A percentile compares a stretch with the other conserved stretches of the same genome.
Evolutionary conservation across 1,140 invertebrate genomes (phyloP).

Genomic region (Andrena cerasifolii): DNA sequence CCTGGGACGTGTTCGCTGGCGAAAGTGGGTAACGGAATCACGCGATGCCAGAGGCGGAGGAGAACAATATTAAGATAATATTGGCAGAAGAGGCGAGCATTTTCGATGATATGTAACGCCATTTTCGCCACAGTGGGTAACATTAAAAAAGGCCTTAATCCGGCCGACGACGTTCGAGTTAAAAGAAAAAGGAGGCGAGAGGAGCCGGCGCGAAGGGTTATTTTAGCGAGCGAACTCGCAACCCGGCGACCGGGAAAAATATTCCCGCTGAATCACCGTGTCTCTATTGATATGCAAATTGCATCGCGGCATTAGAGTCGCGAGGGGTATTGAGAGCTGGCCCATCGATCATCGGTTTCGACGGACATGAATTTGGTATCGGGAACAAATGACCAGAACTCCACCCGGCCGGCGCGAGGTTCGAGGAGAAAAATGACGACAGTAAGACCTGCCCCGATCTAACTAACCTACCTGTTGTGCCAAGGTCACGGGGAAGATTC

Average conservation of each 20-base stretch:
- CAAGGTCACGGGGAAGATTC: slow-evolving; percentile 71
- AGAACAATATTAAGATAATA: no score
- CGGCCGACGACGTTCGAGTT: no score
- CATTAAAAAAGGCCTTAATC: no score
- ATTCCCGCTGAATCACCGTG: slow-evolving; percentile 27
- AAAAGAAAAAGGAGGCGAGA: no score
- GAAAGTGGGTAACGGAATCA: no score
- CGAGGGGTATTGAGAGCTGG: neutral
- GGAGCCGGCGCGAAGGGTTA: neutral
- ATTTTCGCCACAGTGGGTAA: no score
- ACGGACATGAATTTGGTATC: neutral
- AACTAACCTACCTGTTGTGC: slow-evolving; percentile 71
- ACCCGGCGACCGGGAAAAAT: slow-evolving; percentile 30
- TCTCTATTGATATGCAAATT: slow-evolving; percentile 53
- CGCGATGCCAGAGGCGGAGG: no score
- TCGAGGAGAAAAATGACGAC: neutral
- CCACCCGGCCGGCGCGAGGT: neutral
- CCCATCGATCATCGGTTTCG: slow-evolving; percentile 28
- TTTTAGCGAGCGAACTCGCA: neutral
- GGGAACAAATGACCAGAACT: slow-evolving; percentile 27
- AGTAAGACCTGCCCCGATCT: slow-evolving; percentile 27
- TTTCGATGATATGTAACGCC: no score
- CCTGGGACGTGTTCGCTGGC: no score
- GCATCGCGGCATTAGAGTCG: neutral
- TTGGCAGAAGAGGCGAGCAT: no score